Conservation (phyloP, 2,888 invertebrate genomes). For the Eristalinus sepulchralis region DNA sequence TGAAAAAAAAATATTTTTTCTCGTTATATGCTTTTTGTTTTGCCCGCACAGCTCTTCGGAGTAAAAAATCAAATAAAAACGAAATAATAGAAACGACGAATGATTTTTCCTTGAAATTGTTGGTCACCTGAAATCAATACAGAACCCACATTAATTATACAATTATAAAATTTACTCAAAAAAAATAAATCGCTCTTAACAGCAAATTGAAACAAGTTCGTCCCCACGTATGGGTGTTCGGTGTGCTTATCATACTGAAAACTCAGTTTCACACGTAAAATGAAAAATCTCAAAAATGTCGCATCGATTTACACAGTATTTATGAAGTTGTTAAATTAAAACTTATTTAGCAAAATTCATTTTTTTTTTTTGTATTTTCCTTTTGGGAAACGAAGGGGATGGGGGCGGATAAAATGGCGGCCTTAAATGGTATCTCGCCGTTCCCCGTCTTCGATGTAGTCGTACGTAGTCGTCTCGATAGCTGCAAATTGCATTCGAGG, state of each 20-base stretch:
- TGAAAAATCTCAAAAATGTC: not conserved
- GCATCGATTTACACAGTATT: not conserved
- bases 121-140: constrained; percentile 63
- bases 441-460: constrained; percentile 16
- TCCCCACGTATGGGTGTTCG: constrained; percentile 11
- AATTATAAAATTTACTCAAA: constrained; percentile 20
- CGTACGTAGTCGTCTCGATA: constrained; percentile 26
- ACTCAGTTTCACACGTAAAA: not conserved
- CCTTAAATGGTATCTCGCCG: constrained; percentile 59
- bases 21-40: constrained; percentile 1
- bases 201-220: constrained; percentile 16
- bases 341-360: not conserved
- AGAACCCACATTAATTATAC: constrained; percentile 29
- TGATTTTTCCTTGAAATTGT: constrained; percentile 66
- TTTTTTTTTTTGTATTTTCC: constrained; percentile 9
- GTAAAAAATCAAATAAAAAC: constrained; percentile 50
- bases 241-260: constrained; percentile 1
- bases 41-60: constrained; percentile 49
- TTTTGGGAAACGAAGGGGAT: not conserved
- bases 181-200: constrained; percentile 14
- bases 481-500: constrained; percentile 67
- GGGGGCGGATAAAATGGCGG: constrained; percentile 67
- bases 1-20: constrained; percentile 5
- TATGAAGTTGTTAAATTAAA: constrained; percentile 18
- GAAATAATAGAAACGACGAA: constrained; percentile 54